phyloP scores from a whole-genome alignment of 2,113 vertebrate genomes.

The Thermophis baileyi region DNA sequence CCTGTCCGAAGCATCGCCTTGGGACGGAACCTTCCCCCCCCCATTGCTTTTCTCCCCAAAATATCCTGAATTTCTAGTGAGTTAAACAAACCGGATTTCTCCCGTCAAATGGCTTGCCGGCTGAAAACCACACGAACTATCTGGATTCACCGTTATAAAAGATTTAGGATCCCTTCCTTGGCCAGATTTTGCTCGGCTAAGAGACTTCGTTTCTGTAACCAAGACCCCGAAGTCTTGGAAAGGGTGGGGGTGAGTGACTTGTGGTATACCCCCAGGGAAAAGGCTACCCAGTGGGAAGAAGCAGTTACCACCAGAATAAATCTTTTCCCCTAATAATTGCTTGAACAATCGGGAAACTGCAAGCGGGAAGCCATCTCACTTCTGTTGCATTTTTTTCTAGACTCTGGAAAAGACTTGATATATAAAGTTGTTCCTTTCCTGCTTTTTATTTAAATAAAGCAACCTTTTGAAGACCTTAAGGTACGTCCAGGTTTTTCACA shows the following conservation, averaged over 20 bases:
- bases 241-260: background rate
- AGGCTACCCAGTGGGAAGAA: fast-evolving
- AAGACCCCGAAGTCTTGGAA: background rate
- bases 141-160: background rate
- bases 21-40: background rate
- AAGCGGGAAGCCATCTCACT: background rate
- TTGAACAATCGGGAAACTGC: background rate
- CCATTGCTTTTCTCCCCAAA: background rate
- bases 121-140: background rate
- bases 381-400: background rate
- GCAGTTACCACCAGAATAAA: background rate
- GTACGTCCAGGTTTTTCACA: background rate
- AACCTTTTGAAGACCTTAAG: background rate
- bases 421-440: background rate
- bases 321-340: too few relatives aligned
- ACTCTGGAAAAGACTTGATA: background rate
- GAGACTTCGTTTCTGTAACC: background rate
- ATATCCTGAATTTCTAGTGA: background rate
- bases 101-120: background rate
- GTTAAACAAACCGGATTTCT: background rate
- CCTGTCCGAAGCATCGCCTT: background rate
- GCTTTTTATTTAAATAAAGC: constrained; percentile 2
- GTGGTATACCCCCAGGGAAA: background rate
- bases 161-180: background rate
- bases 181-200: background rate